These are phyloP conservation scores for Drosophila nannoptera DNA, from an alignment of 1,140 invertebrate species.

Conservation along the genomic window DNA sequence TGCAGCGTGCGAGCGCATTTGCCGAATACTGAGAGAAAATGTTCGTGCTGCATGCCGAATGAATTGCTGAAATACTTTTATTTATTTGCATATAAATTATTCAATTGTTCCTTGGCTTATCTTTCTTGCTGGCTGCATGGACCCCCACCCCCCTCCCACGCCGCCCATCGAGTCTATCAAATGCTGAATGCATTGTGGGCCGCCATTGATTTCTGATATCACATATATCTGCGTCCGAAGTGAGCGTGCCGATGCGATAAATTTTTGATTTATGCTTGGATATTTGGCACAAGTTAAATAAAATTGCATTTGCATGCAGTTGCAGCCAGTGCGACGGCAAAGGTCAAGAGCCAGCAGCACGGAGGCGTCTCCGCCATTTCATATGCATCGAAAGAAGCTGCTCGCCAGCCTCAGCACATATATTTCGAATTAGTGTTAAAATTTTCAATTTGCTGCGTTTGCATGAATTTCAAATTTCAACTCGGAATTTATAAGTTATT, in stretches of 20 bases:
- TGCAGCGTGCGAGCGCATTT: slow-evolving; percentile 20
- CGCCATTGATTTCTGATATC: slow-evolving; percentile 67
- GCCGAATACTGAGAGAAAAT: slow-evolving; percentile 14
- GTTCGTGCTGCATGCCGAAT: slow-evolving; percentile 23
- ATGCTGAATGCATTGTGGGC: slow-evolving; percentile 61
- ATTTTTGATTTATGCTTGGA: slow-evolving; percentile 64
- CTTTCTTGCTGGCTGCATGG: slow-evolving; percentile 56
- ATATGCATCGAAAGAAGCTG: slow-evolving; percentile 6
- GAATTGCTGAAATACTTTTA: slow-evolving; percentile 69
- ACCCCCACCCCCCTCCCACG: neutral
- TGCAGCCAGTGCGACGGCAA: neutral
- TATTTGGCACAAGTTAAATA: slow-evolving; percentile 47
- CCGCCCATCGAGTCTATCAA: slow-evolving; percentile 62
- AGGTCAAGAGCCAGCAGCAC: neutral
- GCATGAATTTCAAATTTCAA: slow-evolving; percentile 12
- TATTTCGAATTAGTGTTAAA: slow-evolving; percentile 9
- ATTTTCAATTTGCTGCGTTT: slow-evolving; percentile 11
- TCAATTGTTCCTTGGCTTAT: slow-evolving; percentile 71
- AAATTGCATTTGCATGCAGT: slow-evolving; percentile 34
- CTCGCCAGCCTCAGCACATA: neutral
- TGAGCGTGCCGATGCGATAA: slow-evolving; percentile 47
- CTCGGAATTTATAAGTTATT: slow-evolving; percentile 11
- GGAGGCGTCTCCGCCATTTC: neutral
- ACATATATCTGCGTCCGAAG: slow-evolving; percentile 13
- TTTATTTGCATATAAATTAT: slow-evolving; percentile 77